Conservation (phyloP, 1,140 invertebrate genomes). For the Drosophila malerkotliana region DNA sequence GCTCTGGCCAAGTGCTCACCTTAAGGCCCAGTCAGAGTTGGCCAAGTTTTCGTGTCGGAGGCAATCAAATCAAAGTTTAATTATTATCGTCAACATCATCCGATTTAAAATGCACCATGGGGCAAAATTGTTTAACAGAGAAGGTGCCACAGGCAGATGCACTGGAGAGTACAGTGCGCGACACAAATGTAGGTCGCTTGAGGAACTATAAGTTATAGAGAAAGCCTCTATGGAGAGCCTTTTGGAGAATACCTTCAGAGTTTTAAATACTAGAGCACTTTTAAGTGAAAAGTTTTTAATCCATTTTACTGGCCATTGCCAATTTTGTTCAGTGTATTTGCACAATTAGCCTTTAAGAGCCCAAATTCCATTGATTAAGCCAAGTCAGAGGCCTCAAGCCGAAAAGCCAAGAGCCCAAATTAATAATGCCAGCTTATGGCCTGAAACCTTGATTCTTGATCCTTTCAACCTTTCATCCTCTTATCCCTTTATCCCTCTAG, state of each 20-base stretch:
- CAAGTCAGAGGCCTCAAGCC: too few relatives aligned
- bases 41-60: conserved; percentile 39
- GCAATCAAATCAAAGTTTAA: conserved; percentile 49
- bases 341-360: conserved; percentile 45
- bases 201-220: too few relatives aligned
- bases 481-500: conserved; percentile 43
- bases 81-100: conserved; percentile 53
- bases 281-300: background rate
- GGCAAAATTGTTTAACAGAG: conserved; percentile 1
- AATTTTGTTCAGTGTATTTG: conserved; percentile 14
- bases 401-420: conserved; percentile 4
- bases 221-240: too few relatives aligned
- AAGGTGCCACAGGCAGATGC: background rate
- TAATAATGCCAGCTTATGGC: background rate
- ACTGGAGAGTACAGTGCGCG: background rate
- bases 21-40: conserved; percentile 27
- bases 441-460: background rate
- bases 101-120: conserved; percentile 45
- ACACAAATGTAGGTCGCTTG: background rate
- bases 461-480: background rate
- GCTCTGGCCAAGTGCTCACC: conserved; percentile 8
- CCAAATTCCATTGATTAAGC: conserved; percentile 34
- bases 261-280: too few relatives aligned
- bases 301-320: background rate
- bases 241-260: too few relatives aligned